Evolutionary conservation across 2,797 vertebrate species (phyloP), one percentile per base, ranked within the genome.

Genomic region (Hylomyscus alleni): DNA sequence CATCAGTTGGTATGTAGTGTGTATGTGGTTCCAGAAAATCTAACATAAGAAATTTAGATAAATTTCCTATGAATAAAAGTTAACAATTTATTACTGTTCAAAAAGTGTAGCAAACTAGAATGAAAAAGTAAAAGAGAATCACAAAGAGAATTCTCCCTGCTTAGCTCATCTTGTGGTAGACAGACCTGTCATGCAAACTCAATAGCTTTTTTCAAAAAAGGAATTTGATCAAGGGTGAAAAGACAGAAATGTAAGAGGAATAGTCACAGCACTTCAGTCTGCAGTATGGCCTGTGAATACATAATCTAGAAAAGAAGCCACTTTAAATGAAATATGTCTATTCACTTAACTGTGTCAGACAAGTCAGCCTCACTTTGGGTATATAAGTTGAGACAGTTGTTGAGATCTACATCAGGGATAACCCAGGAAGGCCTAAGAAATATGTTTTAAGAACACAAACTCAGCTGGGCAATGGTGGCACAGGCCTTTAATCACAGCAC

Each of bases 91-190:
- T 93, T 97, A 97, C 52, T 94, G 80, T 73, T 47, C 60, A 97
- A 97, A 96, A 97, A 97, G 58, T 29, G n/a, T 37, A 91, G 56
- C 62, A 50, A 14, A 81, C 62, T 86, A 95, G 69, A 96, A 96
- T 97, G 91, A 94, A 90, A n/a, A 97, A 98, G 85, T 65, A 97
- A 96, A 95, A 97, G 47, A 75, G 91, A 98, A 85, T 69, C 89
- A 96, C 89, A 96, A 96, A 96, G 22, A 58, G 78, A 98, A 94
- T 90, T 91, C 95, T 97, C 78, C 69, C 96, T 72, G 78, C 44
- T 95, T 82, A 96, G 76, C 60, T 96, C 92, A 94, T 95, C 83
- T 89, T 96, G 69, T 81, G 97, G 78, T 69, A 95, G 95, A 97
- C 94, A 98, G 98, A 97, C 73, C 89, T 88, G 91, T 94, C 62